Conservation (phyloP, 1,140 invertebrate genomes). For the Drosophila rhopaloa region DNA sequence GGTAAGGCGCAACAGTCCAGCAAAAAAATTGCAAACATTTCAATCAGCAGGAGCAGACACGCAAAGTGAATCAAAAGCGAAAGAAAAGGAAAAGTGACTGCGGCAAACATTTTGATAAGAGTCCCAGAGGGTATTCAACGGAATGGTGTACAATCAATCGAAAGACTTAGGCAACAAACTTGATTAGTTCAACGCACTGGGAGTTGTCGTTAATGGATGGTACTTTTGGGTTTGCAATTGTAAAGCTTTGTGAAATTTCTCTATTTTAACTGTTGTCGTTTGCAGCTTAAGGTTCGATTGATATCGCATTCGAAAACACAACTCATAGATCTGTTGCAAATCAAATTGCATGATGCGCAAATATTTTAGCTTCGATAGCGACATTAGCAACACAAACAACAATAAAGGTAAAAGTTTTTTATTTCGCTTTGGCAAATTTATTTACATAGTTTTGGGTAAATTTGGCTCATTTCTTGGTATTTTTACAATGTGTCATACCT, state of each 20-base stretch:
- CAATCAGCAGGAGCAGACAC: constrained; percentile 40
- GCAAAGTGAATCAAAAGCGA: constrained; percentile 41
- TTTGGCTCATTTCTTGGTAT: constrained; percentile 19
- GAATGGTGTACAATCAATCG: constrained; percentile 52
- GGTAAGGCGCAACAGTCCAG: neutral
- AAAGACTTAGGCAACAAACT: constrained; percentile 76
- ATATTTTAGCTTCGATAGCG: constrained; percentile 53
- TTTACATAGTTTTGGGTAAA: constrained; percentile 59
- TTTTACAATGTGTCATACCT: constrained; percentile 69
- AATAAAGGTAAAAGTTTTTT: constrained; percentile 79
- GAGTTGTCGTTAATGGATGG: neutral
- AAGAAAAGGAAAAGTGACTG: constrained; percentile 18
- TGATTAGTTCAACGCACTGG: constrained; percentile 59
- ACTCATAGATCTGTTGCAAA: constrained; percentile 58
- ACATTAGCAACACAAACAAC: constrained; percentile 21
- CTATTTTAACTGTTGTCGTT: constrained; percentile 19
- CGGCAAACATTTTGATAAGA: constrained; percentile 27
- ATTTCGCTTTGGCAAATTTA: constrained; percentile 55
- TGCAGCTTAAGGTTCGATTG: constrained; percentile 24
- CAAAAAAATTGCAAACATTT: constrained; percentile 52
- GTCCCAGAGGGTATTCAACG: constrained; percentile 10
- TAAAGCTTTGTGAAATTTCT: constrained; percentile 29
- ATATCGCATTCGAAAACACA: constrained; percentile 59
- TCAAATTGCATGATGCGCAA: constrained; percentile 79
- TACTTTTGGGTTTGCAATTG: constrained; percentile 10